These are phyloP conservation scores for Chloroceryle amazona DNA, from an alignment of 2,797 vertebrate species.

Conservation along the genomic window DNA sequence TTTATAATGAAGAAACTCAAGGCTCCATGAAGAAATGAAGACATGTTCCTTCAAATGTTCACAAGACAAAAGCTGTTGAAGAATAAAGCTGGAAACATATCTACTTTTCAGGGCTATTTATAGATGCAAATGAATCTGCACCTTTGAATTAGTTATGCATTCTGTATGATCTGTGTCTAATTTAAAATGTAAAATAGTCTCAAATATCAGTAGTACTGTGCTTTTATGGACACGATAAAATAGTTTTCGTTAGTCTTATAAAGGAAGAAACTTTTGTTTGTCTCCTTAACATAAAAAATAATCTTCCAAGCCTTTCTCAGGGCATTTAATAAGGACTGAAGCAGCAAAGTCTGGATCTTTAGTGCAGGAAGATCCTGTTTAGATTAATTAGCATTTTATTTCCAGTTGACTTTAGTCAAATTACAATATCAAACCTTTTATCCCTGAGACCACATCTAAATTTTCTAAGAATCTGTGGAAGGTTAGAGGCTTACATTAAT, in stretches of 20 bases:
- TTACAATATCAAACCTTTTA: neutral
- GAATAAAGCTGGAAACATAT: neutral
- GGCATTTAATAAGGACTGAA: neutral
- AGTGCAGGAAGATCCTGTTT: neutral
- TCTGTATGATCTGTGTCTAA: neutral
- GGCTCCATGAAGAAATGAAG: neutral
- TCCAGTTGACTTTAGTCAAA: neutral
- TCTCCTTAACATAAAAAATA: neutral
- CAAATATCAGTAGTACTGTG: neutral
- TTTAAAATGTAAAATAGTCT: neutral
- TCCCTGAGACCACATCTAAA: neutral
- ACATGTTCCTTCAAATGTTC: neutral
- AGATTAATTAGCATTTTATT: neutral
- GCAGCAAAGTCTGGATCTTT: neutral
- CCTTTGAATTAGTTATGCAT: neutral
- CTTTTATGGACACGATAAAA: neutral
- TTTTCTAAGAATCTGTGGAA: neutral
- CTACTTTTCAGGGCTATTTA: slow-evolving; percentile 6
- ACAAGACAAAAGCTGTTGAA: neutral
- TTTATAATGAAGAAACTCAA: slow-evolving; percentile 5
- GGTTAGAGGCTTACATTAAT: neutral
- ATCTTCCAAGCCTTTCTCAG: neutral
- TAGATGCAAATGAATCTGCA: neutral
- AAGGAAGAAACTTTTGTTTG: neutral
- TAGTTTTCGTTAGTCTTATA: neutral